These are phyloP conservation scores for Phrynosoma platyrhinos DNA, from an alignment of 2,113 vertebrate genomes.

Conservation along the genomic window DNA sequence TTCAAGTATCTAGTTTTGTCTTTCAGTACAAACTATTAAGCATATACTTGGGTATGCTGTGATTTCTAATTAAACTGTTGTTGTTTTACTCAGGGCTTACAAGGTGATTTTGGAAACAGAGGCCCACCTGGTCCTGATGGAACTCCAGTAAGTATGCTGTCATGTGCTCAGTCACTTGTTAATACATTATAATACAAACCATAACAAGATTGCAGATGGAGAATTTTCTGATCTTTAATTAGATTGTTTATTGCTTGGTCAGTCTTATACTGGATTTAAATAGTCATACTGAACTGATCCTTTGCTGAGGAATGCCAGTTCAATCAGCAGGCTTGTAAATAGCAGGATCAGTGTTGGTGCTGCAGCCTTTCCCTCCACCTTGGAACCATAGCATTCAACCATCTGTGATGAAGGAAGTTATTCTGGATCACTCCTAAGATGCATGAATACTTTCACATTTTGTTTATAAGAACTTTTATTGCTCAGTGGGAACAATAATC, in stretches of 20 bases:
- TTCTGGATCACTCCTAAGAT: background rate
- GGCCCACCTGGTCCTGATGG: slow-evolving; percentile 93
- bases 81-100: slow-evolving; percentile 81
- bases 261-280: too few species aligned
- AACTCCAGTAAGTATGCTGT: slow-evolving; percentile 84
- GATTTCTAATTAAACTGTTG: background rate
- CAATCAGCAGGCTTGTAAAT: too few species aligned
- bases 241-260: too few species aligned
- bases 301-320: too few species aligned
- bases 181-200: background rate
- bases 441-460: background rate
- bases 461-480: background rate
- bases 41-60: background rate
- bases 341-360: too few species aligned
- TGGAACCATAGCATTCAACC: background rate
- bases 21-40: background rate
- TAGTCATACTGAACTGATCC: too few species aligned
- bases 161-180: background rate
- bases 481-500: background rate
- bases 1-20: slow-evolving; percentile 14
- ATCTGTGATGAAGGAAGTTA: background rate
- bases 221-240: background rate
- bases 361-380: background rate
- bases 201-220: background rate
- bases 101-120: slow-evolving; percentile 90